These are phyloP conservation scores for Sphaeramia orbicularis DNA, from an alignment of 2,797 vertebrate genomes.

Conservation along the genomic window DNA sequence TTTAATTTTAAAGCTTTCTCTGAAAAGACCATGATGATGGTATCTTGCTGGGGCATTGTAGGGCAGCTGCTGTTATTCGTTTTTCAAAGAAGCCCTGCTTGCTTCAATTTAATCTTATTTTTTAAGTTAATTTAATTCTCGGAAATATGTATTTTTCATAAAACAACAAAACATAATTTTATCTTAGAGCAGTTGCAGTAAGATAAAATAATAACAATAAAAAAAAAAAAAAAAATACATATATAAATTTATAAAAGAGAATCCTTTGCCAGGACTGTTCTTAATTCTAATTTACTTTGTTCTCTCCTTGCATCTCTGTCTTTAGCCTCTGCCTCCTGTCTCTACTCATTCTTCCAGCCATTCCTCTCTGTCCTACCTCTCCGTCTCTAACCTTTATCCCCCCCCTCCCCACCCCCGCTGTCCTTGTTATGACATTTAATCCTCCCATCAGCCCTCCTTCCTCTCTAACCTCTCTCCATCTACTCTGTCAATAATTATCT, in stretches of 20 bases:
- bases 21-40: not conserved
- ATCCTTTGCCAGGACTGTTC: slow-evolving; percentile 2
- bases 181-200: not conserved
- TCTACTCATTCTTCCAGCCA: slow-evolving; percentile 12
- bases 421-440: slow-evolving; percentile 59
- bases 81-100: not conserved
- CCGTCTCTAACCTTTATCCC: slow-evolving; percentile 15
- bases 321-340: slow-evolving; percentile 4
- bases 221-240: no score
- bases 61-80: slow-evolving; percentile 2
- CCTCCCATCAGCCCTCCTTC: slow-evolving; percentile 29
- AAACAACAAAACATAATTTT: not conserved
- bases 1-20: no score
- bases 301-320: not conserved
- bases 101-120: slow-evolving; percentile 2
- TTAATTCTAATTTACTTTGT: slow-evolving; percentile 21
- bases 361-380: slow-evolving; percentile 21
- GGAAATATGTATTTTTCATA: slow-evolving; percentile 3
- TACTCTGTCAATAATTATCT: slow-evolving; percentile 46
- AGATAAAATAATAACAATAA: not conserved
- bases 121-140: slow-evolving; percentile 13
- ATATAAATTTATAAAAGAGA: slow-evolving; percentile 9
- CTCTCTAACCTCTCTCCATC: slow-evolving; percentile 40
- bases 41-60: not conserved
- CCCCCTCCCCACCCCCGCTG: no score